Conservation (phyloP, 2,888 invertebrate genomes). For the Venusia cambrica region DNA sequence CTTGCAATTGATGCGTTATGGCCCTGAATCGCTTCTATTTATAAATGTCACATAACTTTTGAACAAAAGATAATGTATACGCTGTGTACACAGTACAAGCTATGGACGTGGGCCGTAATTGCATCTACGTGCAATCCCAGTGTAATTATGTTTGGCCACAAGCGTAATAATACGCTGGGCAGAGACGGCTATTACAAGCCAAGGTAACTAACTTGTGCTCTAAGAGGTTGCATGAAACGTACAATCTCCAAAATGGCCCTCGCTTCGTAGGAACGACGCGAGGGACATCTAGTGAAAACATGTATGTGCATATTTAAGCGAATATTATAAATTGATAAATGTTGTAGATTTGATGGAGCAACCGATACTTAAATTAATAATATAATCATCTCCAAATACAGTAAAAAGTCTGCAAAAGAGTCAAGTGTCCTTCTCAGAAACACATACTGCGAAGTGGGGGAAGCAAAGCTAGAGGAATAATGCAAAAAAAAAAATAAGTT, state of each 20-base stretch:
- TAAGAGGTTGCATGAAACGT: slow-evolving; percentile 10
- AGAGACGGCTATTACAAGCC: slow-evolving; percentile 45
- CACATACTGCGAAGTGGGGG: too few relatives aligned
- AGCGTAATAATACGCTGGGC: slow-evolving; percentile 53
- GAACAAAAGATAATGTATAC: slow-evolving; percentile 9
- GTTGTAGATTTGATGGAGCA: too few relatives aligned
- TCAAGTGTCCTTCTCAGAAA: too few relatives aligned
- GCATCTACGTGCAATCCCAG: slow-evolving; percentile 64
- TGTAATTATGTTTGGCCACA: slow-evolving; percentile 64
- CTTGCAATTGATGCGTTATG: slow-evolving; percentile 12
- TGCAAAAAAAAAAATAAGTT: too few relatives aligned
- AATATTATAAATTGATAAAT: too few relatives aligned
- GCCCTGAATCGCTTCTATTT: slow-evolving; percentile 8
- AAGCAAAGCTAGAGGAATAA: too few relatives aligned
- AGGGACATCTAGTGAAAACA: too few relatives aligned
- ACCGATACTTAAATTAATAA: too few relatives aligned
- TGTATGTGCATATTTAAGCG: too few relatives aligned
- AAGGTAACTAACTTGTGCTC: slow-evolving; percentile 44
- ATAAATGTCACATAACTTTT: slow-evolving; percentile 11
- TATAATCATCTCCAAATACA: too few relatives aligned
- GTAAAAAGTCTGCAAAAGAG: too few relatives aligned
- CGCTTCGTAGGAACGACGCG: too few relatives aligned
- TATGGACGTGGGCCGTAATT: slow-evolving; percentile 49
- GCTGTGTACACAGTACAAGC: slow-evolving; percentile 34
- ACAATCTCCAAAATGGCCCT: not conserved